phyloP scores from a whole-genome alignment of 2,888 invertebrate genomes.

The Schrankia costaestrigalis region DNA sequence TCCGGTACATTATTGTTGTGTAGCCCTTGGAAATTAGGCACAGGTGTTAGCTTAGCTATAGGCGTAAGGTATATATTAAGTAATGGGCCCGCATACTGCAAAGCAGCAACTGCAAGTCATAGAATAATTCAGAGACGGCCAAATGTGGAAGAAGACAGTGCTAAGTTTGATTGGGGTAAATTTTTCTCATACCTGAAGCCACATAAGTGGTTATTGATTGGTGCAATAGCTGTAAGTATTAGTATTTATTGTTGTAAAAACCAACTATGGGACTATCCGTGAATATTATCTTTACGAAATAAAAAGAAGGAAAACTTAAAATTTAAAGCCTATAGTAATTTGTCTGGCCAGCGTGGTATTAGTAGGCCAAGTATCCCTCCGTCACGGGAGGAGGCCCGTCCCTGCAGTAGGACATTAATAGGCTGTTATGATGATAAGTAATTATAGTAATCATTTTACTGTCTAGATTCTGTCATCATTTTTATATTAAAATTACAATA shows the following conservation, averaged over 20 bases:
- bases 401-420: too few species aligned
- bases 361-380: too few species aligned
- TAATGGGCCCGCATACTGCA: constrained; percentile 84
- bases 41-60: constrained; percentile 69
- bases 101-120: constrained; percentile 73
- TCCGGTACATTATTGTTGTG: constrained; percentile 46
- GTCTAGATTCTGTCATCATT: too few species aligned
- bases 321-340: too few species aligned
- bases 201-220: constrained; percentile 87
- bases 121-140: constrained; percentile 81
- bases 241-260: not conserved
- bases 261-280: not conserved
- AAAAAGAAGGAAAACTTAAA: too few species aligned
- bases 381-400: too few species aligned
- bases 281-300: too few species aligned
- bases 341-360: too few species aligned
- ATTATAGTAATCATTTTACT: too few species aligned
- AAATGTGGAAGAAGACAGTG: constrained; percentile 70
- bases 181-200: constrained; percentile 87
- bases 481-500: too few species aligned
- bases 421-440: too few species aligned
- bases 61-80: constrained; percentile 52
- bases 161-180: constrained; percentile 88
- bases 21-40: constrained; percentile 71
- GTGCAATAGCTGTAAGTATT: constrained; percentile 88